Percentiles rank a stretch among this genome's conserved stretches.
Conservation (phyloP, 2,797 vertebrate species). For the Pterois miles region DNA sequence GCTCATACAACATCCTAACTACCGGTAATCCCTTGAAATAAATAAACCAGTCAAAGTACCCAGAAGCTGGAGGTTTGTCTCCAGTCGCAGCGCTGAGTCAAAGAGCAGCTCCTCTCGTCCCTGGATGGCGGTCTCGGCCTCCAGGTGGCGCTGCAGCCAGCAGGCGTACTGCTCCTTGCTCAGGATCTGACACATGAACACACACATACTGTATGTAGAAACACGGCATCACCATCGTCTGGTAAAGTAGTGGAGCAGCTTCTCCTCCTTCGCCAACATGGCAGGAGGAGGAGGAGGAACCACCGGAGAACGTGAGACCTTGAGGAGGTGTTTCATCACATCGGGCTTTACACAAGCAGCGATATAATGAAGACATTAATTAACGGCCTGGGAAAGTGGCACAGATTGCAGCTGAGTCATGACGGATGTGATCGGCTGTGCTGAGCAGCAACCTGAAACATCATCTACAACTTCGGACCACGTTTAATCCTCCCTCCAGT, state of each 20-base stretch:
- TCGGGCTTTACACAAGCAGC: slow-evolving; percentile 34
- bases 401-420: slow-evolving; percentile 77
- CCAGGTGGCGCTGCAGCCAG: slow-evolving; percentile 93
- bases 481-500: no score
- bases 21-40: neutral
- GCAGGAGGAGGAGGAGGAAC: slow-evolving; percentile 39
- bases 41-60: slow-evolving; percentile 74
- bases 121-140: slow-evolving; percentile 94
- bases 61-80: slow-evolving; percentile 94
- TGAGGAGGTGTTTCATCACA: slow-evolving; percentile 63
- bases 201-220: neutral
- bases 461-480: no score
- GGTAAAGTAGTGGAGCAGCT: neutral
- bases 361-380: slow-evolving; percentile 70
- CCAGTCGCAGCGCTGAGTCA: slow-evolving; percentile 91
- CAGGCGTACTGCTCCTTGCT: slow-evolving; percentile 92
- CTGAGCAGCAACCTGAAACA: slow-evolving; percentile 9
- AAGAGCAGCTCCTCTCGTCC: slow-evolving; percentile 93
- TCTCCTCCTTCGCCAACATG: slow-evolving; percentile 23
- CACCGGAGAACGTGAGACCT: slow-evolving; percentile 51
- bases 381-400: slow-evolving; percentile 68
- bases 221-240: no score
- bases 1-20: no score
- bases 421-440: slow-evolving; percentile 65
- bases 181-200: slow-evolving; percentile 82